phyloP scores from a whole-genome alignment of 2,113 vertebrate species.

The Hippoglossus stenolepis region DNA sequence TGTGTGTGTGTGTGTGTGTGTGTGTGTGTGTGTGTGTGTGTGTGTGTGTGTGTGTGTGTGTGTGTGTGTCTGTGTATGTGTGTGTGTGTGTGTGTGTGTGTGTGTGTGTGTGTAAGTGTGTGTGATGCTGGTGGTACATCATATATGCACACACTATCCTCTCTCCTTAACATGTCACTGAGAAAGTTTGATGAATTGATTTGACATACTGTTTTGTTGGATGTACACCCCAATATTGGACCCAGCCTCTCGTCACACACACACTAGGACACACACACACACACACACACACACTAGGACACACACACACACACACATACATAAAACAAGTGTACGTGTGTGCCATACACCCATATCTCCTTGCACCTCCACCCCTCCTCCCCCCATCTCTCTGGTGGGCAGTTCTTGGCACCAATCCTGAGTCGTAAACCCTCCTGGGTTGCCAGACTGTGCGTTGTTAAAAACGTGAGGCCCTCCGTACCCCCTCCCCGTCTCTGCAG shows the following conservation, averaged over 20 bases:
- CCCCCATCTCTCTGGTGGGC: slow-evolving; percentile 91
- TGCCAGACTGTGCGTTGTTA: slow-evolving; percentile 94
- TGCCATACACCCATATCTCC: slow-evolving; percentile 51
- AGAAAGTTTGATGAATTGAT: slow-evolving; percentile 74
- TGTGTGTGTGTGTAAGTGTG: slow-evolving; percentile 38
- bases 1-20: slow-evolving; percentile 23
- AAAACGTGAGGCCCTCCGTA: slow-evolving; percentile 83
- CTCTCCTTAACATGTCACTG: slow-evolving; percentile 62
- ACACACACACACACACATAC: slow-evolving; percentile 54
- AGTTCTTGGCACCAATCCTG: slow-evolving; percentile 98
- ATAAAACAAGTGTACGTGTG: slow-evolving; percentile 30
- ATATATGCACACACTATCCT: slow-evolving; percentile 53
- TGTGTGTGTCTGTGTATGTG: slow-evolving; percentile 17
- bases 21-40: slow-evolving; percentile 39
- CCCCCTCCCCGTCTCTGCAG: slow-evolving; percentile 94
- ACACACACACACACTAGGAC: slow-evolving; percentile 39
- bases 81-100: slow-evolving; percentile 38
- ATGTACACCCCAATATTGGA: slow-evolving; percentile 40
- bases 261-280: slow-evolving; percentile 39
- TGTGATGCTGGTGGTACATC: slow-evolving; percentile 40
- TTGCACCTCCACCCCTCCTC: slow-evolving; percentile 43
- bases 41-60: slow-evolving; percentile 39
- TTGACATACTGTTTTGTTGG: slow-evolving; percentile 69
- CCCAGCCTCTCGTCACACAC: slow-evolving; percentile 35
- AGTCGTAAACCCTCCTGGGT: slow-evolving; percentile 97